Base-by-base conservation (phyloP, 92 coral and sea anemone genomes). In the Diadumene lineata region DNA sequence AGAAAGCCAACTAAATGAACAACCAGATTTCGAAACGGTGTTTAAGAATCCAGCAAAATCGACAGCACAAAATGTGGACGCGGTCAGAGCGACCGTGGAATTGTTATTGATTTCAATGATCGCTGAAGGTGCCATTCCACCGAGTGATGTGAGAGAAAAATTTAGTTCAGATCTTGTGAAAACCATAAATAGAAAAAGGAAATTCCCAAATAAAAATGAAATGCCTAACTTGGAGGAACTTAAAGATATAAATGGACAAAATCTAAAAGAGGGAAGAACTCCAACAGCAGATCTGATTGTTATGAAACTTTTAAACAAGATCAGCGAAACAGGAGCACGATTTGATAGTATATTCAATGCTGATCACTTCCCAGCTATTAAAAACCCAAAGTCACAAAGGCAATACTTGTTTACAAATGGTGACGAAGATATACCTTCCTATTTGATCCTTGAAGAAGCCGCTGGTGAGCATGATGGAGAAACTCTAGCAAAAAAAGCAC, bases 91-190 rank as follows among this genome's bases (percentile, higher is more conserved):
- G 17, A 46, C 89, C 0, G 79, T 79, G 27, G 89, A 85, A 58
- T 79, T 85, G 27, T 22, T 85, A 75, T 2, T 38, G 32, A 62
- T 79, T 6, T 24, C 89, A 11, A 85, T 85, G 89, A 31, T 85
- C 43, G 89, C 89, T 17, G 85, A 85, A 50, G 85, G 85, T 11
- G 89, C 89, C 2, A 76, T 51, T 46, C 81, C 85, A 15, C 3
- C 68, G 1, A 76, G 67, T 3, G 34, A 72, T 13, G 16, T 68
- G 16, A 85, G 50, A 34, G 50, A 64, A 13, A 25, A 13, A 1
- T 85, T 85, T 74, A 1, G 73, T n/a, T 67, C 43, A n/a, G 50
- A 74, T 0, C 25, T 85, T 0, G 73, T 72, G 23, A 7, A 1
- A 4, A 68, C 26, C 21, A 79, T 85, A 7, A 66, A 56, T 16